These are phyloP conservation scores for Teinopalpus imperialis DNA, from an alignment of 2,888 invertebrate genomes.

Conservation along the genomic window DNA sequence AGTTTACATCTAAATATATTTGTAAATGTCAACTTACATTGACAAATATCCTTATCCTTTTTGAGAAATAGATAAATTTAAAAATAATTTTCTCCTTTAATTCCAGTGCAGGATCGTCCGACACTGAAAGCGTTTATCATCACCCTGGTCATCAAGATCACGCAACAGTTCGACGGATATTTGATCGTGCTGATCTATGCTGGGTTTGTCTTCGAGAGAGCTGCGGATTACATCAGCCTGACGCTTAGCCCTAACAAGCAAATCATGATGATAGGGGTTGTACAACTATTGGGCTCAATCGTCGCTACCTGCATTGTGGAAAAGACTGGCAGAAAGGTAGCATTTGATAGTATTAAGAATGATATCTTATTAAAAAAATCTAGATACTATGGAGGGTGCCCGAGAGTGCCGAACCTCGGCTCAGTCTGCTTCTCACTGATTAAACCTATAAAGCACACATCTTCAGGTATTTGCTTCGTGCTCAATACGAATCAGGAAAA, in stretches of 20 bases:
- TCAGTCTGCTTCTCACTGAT: no score
- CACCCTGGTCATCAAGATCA: slow-evolving; percentile 66
- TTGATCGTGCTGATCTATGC: slow-evolving; percentile 72
- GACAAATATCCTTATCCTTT: no score
- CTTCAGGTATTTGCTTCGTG: no score
- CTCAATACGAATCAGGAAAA: no score
- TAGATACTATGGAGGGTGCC: no score
- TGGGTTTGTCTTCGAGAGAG: slow-evolving; percentile 64
- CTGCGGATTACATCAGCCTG: slow-evolving; percentile 55
- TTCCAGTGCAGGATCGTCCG: slow-evolving; percentile 63
- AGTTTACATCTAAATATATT: no score
- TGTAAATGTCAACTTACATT: no score
- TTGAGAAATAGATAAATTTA: background rate
- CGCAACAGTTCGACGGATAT: slow-evolving; percentile 74
- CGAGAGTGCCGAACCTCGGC: no score
- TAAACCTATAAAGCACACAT: no score
- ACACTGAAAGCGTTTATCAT: slow-evolving; percentile 72
- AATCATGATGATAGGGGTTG: slow-evolving; percentile 66
- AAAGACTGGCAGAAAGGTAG: slow-evolving; percentile 70
- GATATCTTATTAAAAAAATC: no score
- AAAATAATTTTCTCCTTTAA: background rate
- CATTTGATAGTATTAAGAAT: background rate
- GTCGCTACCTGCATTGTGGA: slow-evolving; percentile 68
- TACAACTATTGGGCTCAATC: slow-evolving; percentile 63
- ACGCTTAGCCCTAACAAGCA: slow-evolving; percentile 70